Percentiles rank a stretch among this genome's conserved stretches.
Evolutionary conservation across 2,888 invertebrate species (phyloP).

Genomic region (Heliconius aoede): DNA sequence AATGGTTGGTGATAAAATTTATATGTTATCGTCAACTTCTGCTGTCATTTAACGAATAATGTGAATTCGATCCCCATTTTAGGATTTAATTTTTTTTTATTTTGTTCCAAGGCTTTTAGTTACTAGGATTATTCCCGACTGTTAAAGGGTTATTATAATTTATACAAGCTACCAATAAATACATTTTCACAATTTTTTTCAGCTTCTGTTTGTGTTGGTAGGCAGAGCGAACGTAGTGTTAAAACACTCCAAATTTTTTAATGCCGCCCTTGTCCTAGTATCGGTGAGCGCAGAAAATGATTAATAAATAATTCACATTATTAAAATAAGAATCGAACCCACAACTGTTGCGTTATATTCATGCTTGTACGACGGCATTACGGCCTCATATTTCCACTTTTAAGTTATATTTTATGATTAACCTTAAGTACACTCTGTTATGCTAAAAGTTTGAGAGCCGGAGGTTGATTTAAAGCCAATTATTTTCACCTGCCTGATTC

Average conservation of each 20-base stretch:
- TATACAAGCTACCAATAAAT: slow-evolving; percentile 46
- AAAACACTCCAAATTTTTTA: too few relatives aligned
- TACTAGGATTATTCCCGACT: slow-evolving; percentile 66
- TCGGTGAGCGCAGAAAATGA: too few relatives aligned
- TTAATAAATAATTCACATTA: too few relatives aligned
- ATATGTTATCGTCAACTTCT: slow-evolving; percentile 73
- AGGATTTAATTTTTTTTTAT: too few relatives aligned
- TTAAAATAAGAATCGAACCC: too few relatives aligned
- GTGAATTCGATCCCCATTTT: too few relatives aligned
- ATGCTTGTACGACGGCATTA: too few relatives aligned
- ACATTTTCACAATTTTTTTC: slow-evolving; percentile 29
- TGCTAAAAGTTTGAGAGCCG: slow-evolving; percentile 40
- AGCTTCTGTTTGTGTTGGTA: too few relatives aligned
- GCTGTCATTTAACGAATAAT: slow-evolving; percentile 79
- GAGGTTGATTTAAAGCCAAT: slow-evolving; percentile 42
- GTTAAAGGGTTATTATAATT: too few relatives aligned
- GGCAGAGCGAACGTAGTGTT: too few relatives aligned
- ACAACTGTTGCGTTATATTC: too few relatives aligned
- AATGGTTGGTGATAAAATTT: slow-evolving; percentile 74
- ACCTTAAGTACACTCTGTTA: slow-evolving; percentile 41
- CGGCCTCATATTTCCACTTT: slow-evolving; percentile 29
- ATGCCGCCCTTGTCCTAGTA: too few relatives aligned
- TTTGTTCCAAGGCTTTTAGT: slow-evolving; percentile 65
- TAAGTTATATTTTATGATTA: slow-evolving; percentile 37
- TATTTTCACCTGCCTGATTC: slow-evolving; percentile 44